A percentile compares a stretch with the other conserved stretches of the same genome.
Conservation (phyloP, 2,888 invertebrate species). For the Isoperla grammatica region DNA sequence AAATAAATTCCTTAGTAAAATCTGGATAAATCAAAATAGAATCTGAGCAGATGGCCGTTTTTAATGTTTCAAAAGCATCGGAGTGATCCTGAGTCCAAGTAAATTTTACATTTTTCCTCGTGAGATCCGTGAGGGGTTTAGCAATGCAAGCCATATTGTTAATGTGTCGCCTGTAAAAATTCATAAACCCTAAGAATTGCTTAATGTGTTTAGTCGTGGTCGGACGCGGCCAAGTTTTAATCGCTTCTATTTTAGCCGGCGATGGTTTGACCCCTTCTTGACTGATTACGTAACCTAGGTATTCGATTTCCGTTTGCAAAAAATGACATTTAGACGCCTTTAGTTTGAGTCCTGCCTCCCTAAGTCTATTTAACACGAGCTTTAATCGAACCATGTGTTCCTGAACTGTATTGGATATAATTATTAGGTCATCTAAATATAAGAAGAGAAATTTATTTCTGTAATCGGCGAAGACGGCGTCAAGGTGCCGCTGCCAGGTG, state of each 20-base stretch:
- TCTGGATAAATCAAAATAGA: constrained; percentile 33
- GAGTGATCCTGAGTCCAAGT: constrained; percentile 28
- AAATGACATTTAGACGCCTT: constrained; percentile 33
- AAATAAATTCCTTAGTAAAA: constrained; percentile 29
- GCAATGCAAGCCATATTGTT: constrained; percentile 32
- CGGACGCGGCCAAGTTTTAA: constrained; percentile 30
- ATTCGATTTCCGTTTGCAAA: constrained; percentile 27
- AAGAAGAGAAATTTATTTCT: too few species aligned
- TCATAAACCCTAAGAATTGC: constrained; percentile 35
- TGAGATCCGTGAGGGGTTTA: constrained; percentile 33
- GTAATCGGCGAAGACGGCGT: too few species aligned
- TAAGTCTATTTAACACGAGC: constrained; percentile 28
- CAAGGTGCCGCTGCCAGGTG: too few species aligned
- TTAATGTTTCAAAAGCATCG: constrained; percentile 28
- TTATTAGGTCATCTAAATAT: background rate
- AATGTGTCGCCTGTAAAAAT: constrained; percentile 37
- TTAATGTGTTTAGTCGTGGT: constrained; percentile 27
- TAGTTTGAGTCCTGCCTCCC: constrained; percentile 28
- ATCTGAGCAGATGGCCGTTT: constrained; percentile 24
- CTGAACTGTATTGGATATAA: background rate
- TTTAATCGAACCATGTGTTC: constrained; percentile 28
- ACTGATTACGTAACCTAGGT: constrained; percentile 35
- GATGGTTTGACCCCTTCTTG: constrained; percentile 33
- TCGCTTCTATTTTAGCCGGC: constrained; percentile 32
- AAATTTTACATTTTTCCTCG: constrained; percentile 32